These are phyloP conservation scores for Cinclus mexicanus DNA, from an alignment of 2,113 vertebrate genomes.

Conservation along the genomic window DNA sequence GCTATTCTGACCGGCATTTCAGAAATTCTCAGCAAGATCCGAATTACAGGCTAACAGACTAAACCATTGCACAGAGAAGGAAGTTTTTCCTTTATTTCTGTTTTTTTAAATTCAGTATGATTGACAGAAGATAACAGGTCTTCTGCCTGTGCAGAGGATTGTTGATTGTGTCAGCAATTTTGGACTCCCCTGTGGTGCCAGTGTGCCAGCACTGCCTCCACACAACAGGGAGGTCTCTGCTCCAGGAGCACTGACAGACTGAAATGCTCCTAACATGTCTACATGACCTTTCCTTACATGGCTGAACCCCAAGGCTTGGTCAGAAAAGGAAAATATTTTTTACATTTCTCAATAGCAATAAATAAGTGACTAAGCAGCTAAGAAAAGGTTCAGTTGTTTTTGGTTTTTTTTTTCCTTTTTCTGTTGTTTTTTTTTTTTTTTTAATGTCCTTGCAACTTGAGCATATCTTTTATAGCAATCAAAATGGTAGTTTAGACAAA, in stretches of 20 bases:
- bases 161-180: neutral
- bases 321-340: neutral
- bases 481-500: neutral
- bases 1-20: neutral
- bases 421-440: neutral
- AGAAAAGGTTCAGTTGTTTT: neutral
- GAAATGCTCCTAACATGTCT: neutral
- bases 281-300: neutral
- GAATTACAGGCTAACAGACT: neutral
- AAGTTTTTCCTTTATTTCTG: neutral
- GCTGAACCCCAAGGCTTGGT: neutral
- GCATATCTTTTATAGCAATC: neutral
- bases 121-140: neutral
- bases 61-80: neutral
- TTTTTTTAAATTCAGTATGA: neutral
- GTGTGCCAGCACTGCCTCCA: neutral
- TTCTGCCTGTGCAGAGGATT: neutral
- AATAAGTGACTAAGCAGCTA: neutral
- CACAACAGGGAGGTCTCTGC: neutral
- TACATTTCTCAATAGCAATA: neutral
- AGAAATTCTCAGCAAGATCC: neutral
- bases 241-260: neutral
- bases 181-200: neutral
- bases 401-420: accelerated
- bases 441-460: neutral